phyloP scores from a whole-genome alignment of 2,113 vertebrate species.

The Corythornis cristatus region DNA sequence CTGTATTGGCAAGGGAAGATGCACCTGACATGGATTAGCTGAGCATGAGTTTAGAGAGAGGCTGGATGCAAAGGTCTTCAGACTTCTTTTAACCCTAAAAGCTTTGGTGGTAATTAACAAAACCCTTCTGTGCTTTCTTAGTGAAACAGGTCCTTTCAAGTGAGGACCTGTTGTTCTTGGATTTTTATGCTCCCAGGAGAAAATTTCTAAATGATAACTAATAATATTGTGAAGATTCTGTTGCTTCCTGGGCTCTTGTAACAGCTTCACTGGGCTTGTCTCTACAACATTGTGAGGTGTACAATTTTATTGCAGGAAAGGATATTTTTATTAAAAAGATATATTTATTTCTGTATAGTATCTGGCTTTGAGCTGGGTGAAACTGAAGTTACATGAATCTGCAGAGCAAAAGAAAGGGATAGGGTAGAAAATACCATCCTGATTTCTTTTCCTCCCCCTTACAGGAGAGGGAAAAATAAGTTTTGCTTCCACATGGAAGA shows the following conservation, averaged over 20 bases:
- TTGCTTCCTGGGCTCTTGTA: background rate
- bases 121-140: background rate
- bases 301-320: no score
- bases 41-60: slow-evolving; percentile 28
- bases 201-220: background rate
- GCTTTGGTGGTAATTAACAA: slow-evolving; percentile 17
- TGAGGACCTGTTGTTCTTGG: background rate
- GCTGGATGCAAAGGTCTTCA: background rate
- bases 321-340: background rate
- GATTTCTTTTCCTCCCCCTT: background rate
- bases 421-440: background rate
- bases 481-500: background rate
- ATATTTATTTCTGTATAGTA: background rate
- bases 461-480: background rate
- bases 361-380: background rate
- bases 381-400: background rate
- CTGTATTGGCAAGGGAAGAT: slow-evolving; percentile 54
- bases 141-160: background rate
- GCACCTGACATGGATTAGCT: slow-evolving; percentile 58
- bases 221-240: background rate
- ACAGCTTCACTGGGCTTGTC: background rate
- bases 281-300: background rate
- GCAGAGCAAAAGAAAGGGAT: background rate
- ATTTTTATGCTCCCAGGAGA: background rate
- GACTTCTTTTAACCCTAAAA: slow-evolving; percentile 19